phyloP scores from a whole-genome alignment of 1,140 invertebrate genomes.

The Melanaphis sacchari region DNA sequence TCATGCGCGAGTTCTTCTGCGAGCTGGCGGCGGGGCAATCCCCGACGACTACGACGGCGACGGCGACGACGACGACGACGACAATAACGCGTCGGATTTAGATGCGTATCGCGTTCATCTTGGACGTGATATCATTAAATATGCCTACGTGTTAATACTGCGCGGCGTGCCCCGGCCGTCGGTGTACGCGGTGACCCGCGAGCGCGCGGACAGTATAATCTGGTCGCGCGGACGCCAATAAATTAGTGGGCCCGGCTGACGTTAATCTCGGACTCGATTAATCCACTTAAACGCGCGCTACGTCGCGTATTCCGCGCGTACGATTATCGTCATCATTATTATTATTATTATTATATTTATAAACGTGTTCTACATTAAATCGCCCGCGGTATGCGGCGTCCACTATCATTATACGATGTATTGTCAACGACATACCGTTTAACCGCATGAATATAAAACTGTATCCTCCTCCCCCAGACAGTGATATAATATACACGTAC shows the following conservation, averaged over 20 bases:
- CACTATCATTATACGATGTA: neutral
- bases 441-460: neutral
- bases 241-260: conserved; percentile 12
- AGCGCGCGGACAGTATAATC: conserved; percentile 16
- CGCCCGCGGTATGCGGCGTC: neutral
- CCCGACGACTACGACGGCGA: no score
- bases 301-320: neutral
- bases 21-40: no score
- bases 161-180: neutral
- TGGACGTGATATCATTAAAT: neutral
- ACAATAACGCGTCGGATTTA: conserved; percentile 17
- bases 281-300: neutral
- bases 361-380: conserved; percentile 39
- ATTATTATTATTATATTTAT: neutral
- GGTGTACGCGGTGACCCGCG: neutral
- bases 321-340: neutral
- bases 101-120: neutral
- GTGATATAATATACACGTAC: neutral
- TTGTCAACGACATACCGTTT: conserved; percentile 39
- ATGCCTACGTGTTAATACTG: neutral
- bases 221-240: conserved; percentile 39
- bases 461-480: neutral
- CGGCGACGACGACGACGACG: neutral
- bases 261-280: conserved; percentile 32
- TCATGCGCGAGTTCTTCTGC: neutral